These are phyloP conservation scores for Archilochus colubris DNA, from an alignment of 2,113 vertebrate genomes.

Conservation along the genomic window DNA sequence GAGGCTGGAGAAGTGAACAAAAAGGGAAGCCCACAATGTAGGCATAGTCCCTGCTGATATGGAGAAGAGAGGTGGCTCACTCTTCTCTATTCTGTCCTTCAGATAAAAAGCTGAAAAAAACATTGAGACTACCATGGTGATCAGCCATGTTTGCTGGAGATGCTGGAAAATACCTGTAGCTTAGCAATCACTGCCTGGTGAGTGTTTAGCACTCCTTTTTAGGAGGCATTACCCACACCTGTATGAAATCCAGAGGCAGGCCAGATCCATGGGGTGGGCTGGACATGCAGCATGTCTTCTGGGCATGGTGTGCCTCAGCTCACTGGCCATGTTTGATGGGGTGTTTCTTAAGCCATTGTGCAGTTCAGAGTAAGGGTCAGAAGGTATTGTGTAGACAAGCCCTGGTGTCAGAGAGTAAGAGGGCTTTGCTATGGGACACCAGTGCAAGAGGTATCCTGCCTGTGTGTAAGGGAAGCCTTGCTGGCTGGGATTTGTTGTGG, in stretches of 20 bases:
- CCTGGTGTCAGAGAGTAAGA: neutral
- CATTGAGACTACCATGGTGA: neutral
- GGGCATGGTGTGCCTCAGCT: neutral
- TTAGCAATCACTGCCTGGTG: rapidly evolving
- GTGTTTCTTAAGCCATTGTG: neutral
- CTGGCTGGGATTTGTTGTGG: neutral
- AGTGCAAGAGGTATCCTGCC: neutral
- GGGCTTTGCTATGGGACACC: neutral
- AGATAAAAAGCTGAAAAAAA: neutral
- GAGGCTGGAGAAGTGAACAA: neutral
- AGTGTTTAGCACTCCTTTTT: neutral
- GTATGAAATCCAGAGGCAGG: neutral
- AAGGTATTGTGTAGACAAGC: neutral
- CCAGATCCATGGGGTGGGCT: neutral
- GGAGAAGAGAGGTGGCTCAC: neutral
- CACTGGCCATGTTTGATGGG: neutral
- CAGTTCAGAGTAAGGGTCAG: neutral
- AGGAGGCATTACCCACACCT: neutral
- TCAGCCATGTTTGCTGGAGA: neutral
- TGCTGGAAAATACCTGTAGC: neutral
- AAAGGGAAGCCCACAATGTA: neutral
- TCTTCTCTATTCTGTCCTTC: neutral
- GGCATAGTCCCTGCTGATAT: neutral
- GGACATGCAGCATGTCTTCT: neutral
- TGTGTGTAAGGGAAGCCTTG: neutral